Evolutionary conservation across 2,113 vertebrate species (phyloP), one percentile per base, ranked within the genome.

Genomic region (Malaclemys terrapin): DNA sequence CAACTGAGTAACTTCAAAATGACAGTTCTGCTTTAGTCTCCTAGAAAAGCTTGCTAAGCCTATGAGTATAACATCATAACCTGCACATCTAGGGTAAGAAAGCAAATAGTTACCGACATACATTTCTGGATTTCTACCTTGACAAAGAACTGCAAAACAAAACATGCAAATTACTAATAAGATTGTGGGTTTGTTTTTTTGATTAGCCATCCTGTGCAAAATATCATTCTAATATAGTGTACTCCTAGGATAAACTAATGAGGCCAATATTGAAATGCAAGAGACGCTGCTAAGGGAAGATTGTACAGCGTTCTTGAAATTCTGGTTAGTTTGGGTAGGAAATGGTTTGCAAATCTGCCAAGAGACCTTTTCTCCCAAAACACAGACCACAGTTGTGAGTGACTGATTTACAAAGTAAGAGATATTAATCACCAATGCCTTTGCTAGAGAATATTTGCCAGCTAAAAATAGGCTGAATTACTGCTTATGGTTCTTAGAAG

Each of bases 1-100:
- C 91, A 95, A 78, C 78, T 86, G 76, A 93, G 80, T 91, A 90
- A 82, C 89, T 97, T 92, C 93, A 95, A 91, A 94, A 94, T 92
- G 93, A 96, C 94, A 96, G 93, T 25, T 96, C 85, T 96, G 93
- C 75, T 96, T 95, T 95, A 95, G 84, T 96, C 89, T 96, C 56
- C 75, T 0, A 0, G 87, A 94, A 92, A 83, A 96, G 88, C 88
- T 95, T 93, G 87, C 93, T 97, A 95, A 93, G 5, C 87, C 83
- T 96, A 94, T 0, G 0, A 90, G 87, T 45, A 75, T 82, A 97
- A 92, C 85, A 80, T 5, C 93, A 88, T 89, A 94, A 97, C 96
- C 22, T 7, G 91, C 82, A 96, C 90, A 90, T 96, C 89, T 95
- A 88, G 94, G 80, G 54, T 89, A 94, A 91, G 93, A 93, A 93